Evolutionary conservation across 1,140 invertebrate genomes (phyloP).

Genomic region (Drosophila tsacasi): DNA sequence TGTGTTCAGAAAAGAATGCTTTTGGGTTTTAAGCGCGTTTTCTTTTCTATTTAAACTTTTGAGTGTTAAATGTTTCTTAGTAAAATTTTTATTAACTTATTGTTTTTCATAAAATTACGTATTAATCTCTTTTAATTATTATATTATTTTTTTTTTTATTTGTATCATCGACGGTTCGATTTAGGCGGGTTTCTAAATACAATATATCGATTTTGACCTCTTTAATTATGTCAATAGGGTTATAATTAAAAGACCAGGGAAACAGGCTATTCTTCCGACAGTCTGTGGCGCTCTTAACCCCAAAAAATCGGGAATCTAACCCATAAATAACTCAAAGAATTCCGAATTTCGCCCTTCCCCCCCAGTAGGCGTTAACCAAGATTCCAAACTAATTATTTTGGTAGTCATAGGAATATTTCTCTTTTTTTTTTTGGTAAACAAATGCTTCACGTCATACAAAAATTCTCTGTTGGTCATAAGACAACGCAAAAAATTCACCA

Average conservation of each 20-base stretch:
- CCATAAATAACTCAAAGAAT: not conserved
- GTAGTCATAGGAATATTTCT: conserved; percentile 39
- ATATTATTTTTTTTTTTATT: not conserved
- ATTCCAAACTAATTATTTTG: conserved; percentile 40
- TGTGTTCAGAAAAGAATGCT: too few relatives aligned
- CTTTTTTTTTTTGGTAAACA: conserved; percentile 53
- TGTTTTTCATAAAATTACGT: too few relatives aligned
- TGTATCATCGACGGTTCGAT: not conserved
- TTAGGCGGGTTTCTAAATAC: not conserved
- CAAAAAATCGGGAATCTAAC: too few relatives aligned
- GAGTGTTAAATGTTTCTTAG: not conserved
- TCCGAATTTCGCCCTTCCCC: too few relatives aligned
- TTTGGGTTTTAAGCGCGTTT: too few relatives aligned
- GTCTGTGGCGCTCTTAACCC: too few relatives aligned
- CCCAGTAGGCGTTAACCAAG: conserved; percentile 24
- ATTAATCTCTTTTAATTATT: too few relatives aligned
- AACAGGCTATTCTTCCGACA: not conserved
- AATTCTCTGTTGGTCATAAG: conserved; percentile 75
- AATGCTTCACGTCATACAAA: conserved; percentile 58
- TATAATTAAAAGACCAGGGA: too few relatives aligned
- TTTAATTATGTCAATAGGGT: not conserved
- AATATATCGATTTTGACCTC: not conserved
- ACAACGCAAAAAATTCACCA: conserved; percentile 51
- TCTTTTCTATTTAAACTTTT: not conserved
- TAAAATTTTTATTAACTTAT: too few relatives aligned